Percentiles rank a stretch among this genome's conserved stretches.
Evolutionary conservation across 2,113 vertebrate genomes (phyloP).

Genomic region (Heterocephalus glaber): DNA sequence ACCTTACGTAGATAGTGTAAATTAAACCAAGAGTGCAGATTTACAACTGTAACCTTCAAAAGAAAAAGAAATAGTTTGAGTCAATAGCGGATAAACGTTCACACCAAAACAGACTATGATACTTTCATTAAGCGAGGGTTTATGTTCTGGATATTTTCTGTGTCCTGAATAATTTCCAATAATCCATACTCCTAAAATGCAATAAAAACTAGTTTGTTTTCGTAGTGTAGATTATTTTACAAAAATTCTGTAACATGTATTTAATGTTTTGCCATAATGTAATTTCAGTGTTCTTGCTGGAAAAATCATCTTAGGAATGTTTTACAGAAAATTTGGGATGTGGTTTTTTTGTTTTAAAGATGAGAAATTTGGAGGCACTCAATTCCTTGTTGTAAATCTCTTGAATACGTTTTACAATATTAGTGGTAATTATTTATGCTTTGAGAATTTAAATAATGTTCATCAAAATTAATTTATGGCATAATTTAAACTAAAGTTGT

Average conservation of each 20-base stretch:
- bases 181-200: conserved; percentile 81
- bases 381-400: conserved; percentile 69
- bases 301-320: conserved; percentile 80
- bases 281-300: conserved; percentile 85
- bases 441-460: conserved; percentile 80
- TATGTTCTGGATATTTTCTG: conserved; percentile 69
- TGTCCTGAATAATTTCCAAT: conserved; percentile 82
- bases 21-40: conserved; percentile 67
- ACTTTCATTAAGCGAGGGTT: conserved; percentile 75
- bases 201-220: conserved; percentile 84
- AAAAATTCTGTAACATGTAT: conserved; percentile 81
- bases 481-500: conserved; percentile 79
- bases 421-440: conserved; percentile 79
- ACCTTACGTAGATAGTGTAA: conserved; percentile 71
- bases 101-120: conserved; percentile 79
- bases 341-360: conserved; percentile 76
- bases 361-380: conserved; percentile 65
- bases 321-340: conserved; percentile 73
- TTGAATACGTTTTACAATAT: conserved; percentile 73
- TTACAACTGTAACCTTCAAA: conserved; percentile 68
- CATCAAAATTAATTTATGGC: conserved; percentile 81
- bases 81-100: conserved; percentile 70
- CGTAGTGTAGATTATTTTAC: conserved; percentile 77
- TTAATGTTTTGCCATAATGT: conserved; percentile 84
- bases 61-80: conserved; percentile 76